phyloP scores from a whole-genome alignment of 2,888 invertebrate species.

The Himalopsyche kuldschensis region DNA sequence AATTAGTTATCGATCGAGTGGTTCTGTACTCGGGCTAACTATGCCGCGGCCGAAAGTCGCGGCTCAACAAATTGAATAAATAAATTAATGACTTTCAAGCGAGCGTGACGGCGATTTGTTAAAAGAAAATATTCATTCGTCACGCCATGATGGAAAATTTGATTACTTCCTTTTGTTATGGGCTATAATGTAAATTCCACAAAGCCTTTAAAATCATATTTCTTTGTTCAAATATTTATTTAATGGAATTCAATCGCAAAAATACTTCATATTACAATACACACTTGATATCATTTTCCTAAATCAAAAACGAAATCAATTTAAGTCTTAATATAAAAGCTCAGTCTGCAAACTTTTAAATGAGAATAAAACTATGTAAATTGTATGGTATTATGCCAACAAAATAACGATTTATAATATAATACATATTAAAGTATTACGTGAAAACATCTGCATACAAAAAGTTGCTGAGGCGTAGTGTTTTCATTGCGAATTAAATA shows the following conservation, averaged over 20 bases:
- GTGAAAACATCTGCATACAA: background rate
- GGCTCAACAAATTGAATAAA: background rate
- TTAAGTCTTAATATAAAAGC: background rate
- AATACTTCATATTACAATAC: background rate
- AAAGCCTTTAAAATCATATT: background rate
- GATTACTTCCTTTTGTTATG: background rate
- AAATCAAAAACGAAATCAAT: background rate
- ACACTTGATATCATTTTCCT: background rate
- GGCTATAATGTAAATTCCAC: background rate
- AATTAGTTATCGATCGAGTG: slow-evolving; percentile 11
- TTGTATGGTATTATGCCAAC: background rate
- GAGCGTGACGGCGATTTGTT: background rate
- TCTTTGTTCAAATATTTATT: background rate
- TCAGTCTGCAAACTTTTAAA: background rate
- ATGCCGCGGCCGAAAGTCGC: background rate
- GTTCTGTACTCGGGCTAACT: background rate
- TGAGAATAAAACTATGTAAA: background rate
- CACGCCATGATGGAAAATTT: slow-evolving; percentile 1
- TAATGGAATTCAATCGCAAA: background rate
- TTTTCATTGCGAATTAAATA: background rate
- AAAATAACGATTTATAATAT: background rate
- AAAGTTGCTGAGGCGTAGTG: background rate
- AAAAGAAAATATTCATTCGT: background rate
- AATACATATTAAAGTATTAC: background rate
- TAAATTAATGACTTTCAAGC: background rate